Evolutionary conservation across 35 echinoderm and acorn worm genomes (phyloP), one percentile per base, ranked within the genome.

Genomic region (Patiria miniata): DNA sequence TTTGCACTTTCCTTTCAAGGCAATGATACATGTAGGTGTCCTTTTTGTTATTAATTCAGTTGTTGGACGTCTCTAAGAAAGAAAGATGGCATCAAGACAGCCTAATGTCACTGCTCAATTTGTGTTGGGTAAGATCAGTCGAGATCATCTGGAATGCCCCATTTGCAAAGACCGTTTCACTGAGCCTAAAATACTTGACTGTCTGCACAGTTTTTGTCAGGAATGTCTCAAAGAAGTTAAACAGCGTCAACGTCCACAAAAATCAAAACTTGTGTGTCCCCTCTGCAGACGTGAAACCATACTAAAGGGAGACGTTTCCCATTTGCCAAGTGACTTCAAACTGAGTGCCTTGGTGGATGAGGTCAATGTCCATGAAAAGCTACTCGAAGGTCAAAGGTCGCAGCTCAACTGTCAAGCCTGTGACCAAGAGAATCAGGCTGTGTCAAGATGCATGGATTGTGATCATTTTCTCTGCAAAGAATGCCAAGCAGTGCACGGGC

Each of bases 401-500:
- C 0, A 61, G 19, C 0, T 61, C 58, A 61, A 61, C 5, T 61
- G 58, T 61, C 58, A 61, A 61, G 58, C 1, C 19, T 61, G 58
- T 61, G 28, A 61, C 26, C 19, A 73, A 30, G 65, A 73, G 23
- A 8, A 73, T 73, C 26, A 26, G n/a, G 65, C 65, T 28, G 21
- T 73, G 23, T 73, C 65, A 26, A 73, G 65, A 73, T 73, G 65
- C 34, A 73, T 73, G 23, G 65, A 73, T 23, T 73, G 65, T 73
- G 65, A 73, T 12, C 30, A 73, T 36, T 73, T 73, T 73, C 26
- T 73, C 34, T 73, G 65, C 16, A 7, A 73, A 73, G 65, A 73
- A 36, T 73, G 65, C 29, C 65, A 73, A 73, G 10, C 14, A 73
- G 0, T 23, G 34, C 65, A 73, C 29, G 10, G 29, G 8, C 0